Evolutionary conservation across 2,888 invertebrate genomes (phyloP), one percentile per base, ranked within the genome.

Genomic region (Agrochola litura): DNA sequence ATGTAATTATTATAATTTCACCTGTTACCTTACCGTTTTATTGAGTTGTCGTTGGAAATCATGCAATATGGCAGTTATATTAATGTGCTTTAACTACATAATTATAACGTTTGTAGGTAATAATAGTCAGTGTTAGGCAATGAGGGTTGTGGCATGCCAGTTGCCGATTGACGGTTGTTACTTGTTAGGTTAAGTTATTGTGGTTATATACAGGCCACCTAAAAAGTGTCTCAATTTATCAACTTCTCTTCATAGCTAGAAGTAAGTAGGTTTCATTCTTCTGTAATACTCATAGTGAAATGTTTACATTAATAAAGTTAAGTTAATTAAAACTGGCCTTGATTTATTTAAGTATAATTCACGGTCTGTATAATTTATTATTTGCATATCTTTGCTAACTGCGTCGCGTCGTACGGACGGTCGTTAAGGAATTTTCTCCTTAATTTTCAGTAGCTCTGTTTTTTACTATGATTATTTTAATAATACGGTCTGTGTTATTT

Each of bases 1-100:
- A 79, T 49, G 64, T 73, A 78, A 85, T 75, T 85, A 78, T 61
- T 70, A 10, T 78, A 78, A 81, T 84, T 78, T 84, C 37, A 66
- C 58, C 52, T 58, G 37, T 76, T 75, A 70, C 37, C 58, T 58
- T 84, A 65, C 30, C 37, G n/a, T 64, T 72, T 73, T 65, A 75
- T 73, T 60, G 37, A 79, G 16, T 79, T 66, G 52, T 79, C 37
- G 74, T 14, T 30, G 46, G 63, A 49, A 75, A 64, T 16, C 43
- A 72, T 69, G 82, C 64, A 65, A 76, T 75, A 64, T 46, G 66
- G 54, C 56, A 56, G n/a, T 83, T 71, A 65, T 41, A 72, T 77
- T 69, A 64, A 56, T 64, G 30, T 61, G 1, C 54, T 71, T 60
- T 22, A 43, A 64, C n/a, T 25, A 60, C 46, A 14, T 76, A 61